phyloP scores from a whole-genome alignment of 2,797 vertebrate genomes.

The Rhynchonycteris naso region DNA sequence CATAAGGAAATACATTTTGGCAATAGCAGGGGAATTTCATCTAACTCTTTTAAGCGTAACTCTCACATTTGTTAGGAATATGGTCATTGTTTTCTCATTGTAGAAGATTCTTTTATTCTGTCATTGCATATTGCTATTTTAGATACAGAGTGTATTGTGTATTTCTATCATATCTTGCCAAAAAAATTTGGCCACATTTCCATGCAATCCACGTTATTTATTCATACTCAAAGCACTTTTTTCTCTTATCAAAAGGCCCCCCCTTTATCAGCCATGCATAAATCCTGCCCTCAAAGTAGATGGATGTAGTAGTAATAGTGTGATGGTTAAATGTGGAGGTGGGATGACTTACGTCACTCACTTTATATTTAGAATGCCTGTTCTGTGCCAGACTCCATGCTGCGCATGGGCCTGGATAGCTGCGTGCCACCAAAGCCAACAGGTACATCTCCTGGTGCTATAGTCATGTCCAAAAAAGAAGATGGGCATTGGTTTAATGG shows the following conservation, averaged over 20 bases:
- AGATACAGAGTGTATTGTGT: slow-evolving; percentile 33
- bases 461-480: not conserved
- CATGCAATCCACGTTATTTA: slow-evolving; percentile 34
- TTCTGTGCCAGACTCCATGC: no score
- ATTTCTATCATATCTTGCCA: slow-evolving; percentile 54
- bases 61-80: slow-evolving; percentile 38
- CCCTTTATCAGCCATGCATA: not conserved
- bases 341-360: not conserved
- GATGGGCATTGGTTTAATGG: not conserved
- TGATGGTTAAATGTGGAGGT: not conserved
- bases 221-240: not conserved
- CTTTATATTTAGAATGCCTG: not conserved
- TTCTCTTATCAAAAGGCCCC: not conserved
- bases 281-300: not conserved
- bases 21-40: slow-evolving; percentile 15
- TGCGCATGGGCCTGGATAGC: not conserved
- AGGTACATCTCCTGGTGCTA: not conserved
- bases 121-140: slow-evolving; percentile 39
- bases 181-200: slow-evolving; percentile 29
- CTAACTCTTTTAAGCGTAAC: not conserved
- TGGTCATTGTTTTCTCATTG: slow-evolving; percentile 20
- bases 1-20: slow-evolving; percentile 41
- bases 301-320: not conserved
- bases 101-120: slow-evolving; percentile 50
- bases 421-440: not conserved